Base-by-base conservation (phyloP, 92 coral and sea anemone species). In the Phymanthus crucifer region DNA sequence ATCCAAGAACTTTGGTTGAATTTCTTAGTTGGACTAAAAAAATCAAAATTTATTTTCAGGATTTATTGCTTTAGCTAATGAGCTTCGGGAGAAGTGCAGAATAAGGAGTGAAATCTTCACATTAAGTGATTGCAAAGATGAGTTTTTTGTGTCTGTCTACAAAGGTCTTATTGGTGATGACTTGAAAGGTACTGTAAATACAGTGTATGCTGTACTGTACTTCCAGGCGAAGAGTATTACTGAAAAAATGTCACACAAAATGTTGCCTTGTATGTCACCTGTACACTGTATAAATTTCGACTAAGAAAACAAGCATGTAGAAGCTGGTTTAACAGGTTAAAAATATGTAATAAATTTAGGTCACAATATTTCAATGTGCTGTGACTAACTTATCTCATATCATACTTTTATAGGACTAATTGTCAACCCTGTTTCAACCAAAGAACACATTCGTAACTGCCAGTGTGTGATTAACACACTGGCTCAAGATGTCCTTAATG, bases 21-120 rank as follows among this genome's bases (percentile, higher is more conserved):
- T 24, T 3, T 24, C n/a, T 21, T n/a, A 50, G 17, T 14, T 6
- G 16, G 19, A 0, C 58, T 50, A 50, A 50, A 16, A 0, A 1
- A 19, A 50, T 50, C 19, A 33, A 70, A 2, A 14, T 72, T 8
- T 66, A 10, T 40, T 67, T 65, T 61, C 81, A 95, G 97, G 90
- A 33, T 95, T 93, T 84, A 92, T 93, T 66, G 89, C 85, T 2
- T 86, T 95, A 76, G 99, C 99, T 67, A 95, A 95, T 79, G 99
- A 95, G 70, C 74, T 95, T 71, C 78, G 93, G 34, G 88, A 86
- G 29, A 95, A 95, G 78, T 95, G 97, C 70, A 91, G 88, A 56
- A 86, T 93, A 45, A 90, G 86, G 45, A 91, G 80, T 14, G 71
- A 83, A 72, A 86, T 95, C 56, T 69, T 86, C 24, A 84, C 75